Evolutionary conservation across 2,797 vertebrate species (phyloP), one percentile per base, ranked within the genome.

Genomic region (Mus caroli): DNA sequence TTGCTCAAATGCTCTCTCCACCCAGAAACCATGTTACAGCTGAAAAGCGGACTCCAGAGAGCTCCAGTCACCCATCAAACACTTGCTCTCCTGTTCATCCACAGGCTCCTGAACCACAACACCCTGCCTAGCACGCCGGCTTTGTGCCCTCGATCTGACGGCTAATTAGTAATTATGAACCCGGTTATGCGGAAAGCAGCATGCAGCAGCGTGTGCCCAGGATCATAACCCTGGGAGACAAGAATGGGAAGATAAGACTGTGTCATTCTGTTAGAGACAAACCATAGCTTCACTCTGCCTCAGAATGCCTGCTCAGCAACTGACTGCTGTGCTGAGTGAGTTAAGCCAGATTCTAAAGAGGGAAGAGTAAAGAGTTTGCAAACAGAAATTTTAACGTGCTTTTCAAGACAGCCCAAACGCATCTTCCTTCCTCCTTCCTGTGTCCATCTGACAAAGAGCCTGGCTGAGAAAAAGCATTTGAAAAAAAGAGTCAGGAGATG

Each of bases 281-380:
- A n/a, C 10, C 52, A 34, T 46, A 28, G 69, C 54, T 83, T 52
- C 37, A 26, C 14, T 92, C 71, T 60, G 71, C 62, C 75, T 26
- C 64, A 46, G 84, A 73, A 79, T 80, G 46, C 6, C 19, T 50
- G 28, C 75, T 89, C 54, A 31, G 76, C 71, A 75, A 67, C 7
- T 64, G 50, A 88, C 9, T 22, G 37, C 43, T 54, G 26, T 43
- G 7, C 2, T n/a, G 26, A 88, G 50, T 60, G 46, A 87, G 71
- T 31, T 34, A 90, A 69, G 40, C 19, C 69, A 40, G 64, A 69
- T 82, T 73, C 91, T 84, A 52, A 82, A n/a, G 22, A 85, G 40
- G 7, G 71, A 94, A 93, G 88, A 78, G 40, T 69, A 69, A 89
- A 84, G 28, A 67, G 85, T 95, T 77, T 83, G 17, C 19, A 95